These are phyloP conservation scores for Acrocera orbiculus DNA, from an alignment of 2,888 invertebrate genomes.

Conservation along the genomic window DNA sequence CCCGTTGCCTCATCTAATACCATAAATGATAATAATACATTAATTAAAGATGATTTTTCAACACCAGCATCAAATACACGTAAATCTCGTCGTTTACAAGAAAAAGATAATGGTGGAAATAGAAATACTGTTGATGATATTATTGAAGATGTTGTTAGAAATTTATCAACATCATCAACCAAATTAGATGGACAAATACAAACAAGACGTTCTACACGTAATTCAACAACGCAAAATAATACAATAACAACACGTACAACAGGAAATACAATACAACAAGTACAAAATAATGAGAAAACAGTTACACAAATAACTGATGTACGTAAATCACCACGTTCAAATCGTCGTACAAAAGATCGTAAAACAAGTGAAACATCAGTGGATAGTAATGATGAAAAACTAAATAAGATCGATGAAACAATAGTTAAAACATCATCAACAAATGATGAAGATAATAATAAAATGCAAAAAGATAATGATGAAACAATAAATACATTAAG, in stretches of 20 bases:
- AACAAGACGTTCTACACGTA: conserved; percentile 27
- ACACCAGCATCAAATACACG: conserved; percentile 41
- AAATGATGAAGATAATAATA: conserved; percentile 12
- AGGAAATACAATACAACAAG: conserved; percentile 7
- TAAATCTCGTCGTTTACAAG: conserved; percentile 63
- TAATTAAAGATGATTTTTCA: conserved; percentile 32
- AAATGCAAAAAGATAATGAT: conserved; percentile 20
- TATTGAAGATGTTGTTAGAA: conserved; percentile 76
- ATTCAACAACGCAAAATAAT: conserved; percentile 30
- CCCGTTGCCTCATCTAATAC: conserved; percentile 11
- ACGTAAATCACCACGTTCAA: conserved; percentile 47
- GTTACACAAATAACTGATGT: conserved; percentile 20
- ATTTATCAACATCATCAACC: conserved; percentile 33
- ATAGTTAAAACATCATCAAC: not conserved
- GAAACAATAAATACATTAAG: conserved; percentile 3
- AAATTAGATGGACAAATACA: conserved; percentile 24
- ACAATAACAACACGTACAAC: conserved; percentile 16
- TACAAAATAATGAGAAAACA: conserved; percentile 3
- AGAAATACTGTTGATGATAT: conserved; percentile 69
- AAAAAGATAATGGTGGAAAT: conserved; percentile 49
- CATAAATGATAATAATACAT: conserved; percentile 26
- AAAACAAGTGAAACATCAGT: conserved; percentile 47
- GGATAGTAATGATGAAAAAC: conserved; percentile 43
- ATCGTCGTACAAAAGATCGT: conserved; percentile 42
- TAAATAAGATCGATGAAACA: conserved; percentile 12